Evolutionary conservation across 2,888 invertebrate genomes (phyloP), one percentile per base, ranked within the genome.

Genomic region (Hedya salicella): DNA sequence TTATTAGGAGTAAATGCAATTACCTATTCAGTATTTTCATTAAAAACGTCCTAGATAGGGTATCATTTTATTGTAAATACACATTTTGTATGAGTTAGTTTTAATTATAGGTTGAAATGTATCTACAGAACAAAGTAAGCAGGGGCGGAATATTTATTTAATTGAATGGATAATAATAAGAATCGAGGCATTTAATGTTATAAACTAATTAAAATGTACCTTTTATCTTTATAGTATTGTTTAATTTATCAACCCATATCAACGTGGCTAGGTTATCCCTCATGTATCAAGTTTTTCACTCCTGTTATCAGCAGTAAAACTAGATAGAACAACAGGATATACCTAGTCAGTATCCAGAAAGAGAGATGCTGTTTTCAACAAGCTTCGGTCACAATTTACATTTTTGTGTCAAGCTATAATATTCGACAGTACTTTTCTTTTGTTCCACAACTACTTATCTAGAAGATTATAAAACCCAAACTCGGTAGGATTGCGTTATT

Each of bases 21-120:
- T 64, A 52, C 65, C 65, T 53, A 40, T 65, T 39, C 65, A 65
- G 65, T 65, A 65, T 65, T 59, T 65, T 60, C 14, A 46, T 53
- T n/a, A 42, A 39, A n/a, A 42, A 14, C 19, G n/a, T 19, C 40
- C 14, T n/a, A 49, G 36, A 40, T 8, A 17, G 25, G 56, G 44
- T n/a, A 44, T 16, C 9, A 11, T 30, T 60, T 42, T 59, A 14
- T 53, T 65, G 65, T 65, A 65, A 65, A 65, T 65, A 65, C 30
- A 53, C 52, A 48, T 59, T 60, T 59, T 30, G 11, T 40, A 30
- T 8, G 25, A 13, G 16, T 32, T 65, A 65, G 17, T 46, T 46
- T 60, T 44, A 25, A 64, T 46, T 52, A 21, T 57, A 64, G 36
- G 16, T n/a, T 44, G 14, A 48, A 19, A 59, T 63, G n/a, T 9